Base-by-base conservation (phyloP, 1,140 invertebrate genomes). In the Tetramorium alpestre region DNA sequence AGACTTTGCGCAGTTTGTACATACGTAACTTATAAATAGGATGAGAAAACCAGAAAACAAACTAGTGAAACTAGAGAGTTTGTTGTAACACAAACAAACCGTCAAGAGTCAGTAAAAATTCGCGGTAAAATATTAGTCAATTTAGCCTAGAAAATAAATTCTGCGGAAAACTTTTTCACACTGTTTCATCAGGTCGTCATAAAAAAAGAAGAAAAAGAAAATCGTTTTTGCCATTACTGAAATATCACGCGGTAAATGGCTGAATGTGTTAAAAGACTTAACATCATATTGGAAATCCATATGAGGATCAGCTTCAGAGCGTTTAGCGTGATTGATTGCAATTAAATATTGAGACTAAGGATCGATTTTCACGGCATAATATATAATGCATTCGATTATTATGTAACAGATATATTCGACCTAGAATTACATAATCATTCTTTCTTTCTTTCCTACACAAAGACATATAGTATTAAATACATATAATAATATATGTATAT, bases 211-310 rank as follows among this genome's bases (percentile, higher is more conserved):
- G 41, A 58, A 18, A 18, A 13, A 33, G 33, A 47, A 33, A 38
- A 38, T 8, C 2, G 28, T 38, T 75, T 70, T 60, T 60, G 65
- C 54, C 69, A 73, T 60, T 62, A 73, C 8, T 38, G 80, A 73
- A 73, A 18, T 58, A 44, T 73, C 44, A 49, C 25, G 28, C 25
- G n/a, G n/a, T 54, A 49, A 38, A 75, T 47, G 65, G 22, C 67
- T 33, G 38, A 70, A 47, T 49, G 22, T 84, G 25, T 75, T 73
- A 73, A 60, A 60, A 84, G 44, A 84, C 18, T 47, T 75, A 22
- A 84, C 58, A 58, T 44, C 38, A 18, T 75, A 84, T 84, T 60
- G 80, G 54, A 84, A 84, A 84, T 75, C 56, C 10, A 75, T 82
- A 82, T 8, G n/a, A 16, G 18, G 13, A 75, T 25, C 16, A 28